Evolutionary conservation across 2,797 vertebrate genomes (phyloP).

Genomic region (Agapornis canus): DNA sequence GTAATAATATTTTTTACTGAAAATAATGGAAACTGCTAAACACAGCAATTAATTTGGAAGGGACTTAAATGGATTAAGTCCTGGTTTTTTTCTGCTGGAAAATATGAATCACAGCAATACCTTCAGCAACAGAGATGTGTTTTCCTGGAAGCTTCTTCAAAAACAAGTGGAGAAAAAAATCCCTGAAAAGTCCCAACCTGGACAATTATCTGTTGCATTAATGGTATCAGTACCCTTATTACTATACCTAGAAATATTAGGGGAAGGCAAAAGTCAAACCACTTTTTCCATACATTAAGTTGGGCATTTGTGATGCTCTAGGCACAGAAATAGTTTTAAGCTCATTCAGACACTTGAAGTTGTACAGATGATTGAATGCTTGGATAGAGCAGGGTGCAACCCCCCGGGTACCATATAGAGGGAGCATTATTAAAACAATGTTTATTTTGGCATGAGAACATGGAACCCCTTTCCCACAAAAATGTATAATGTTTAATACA

Average conservation of each 20-base stretch:
- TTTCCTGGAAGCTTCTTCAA: background rate
- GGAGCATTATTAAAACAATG: background rate
- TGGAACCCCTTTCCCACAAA: background rate
- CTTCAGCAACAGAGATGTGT: background rate
- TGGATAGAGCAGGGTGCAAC: background rate
- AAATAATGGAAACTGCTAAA: conserved; percentile 53
- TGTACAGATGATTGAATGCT: background rate
- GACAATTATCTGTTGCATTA: background rate
- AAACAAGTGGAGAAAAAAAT: background rate
- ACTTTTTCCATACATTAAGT: accelerated
- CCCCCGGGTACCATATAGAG: background rate
- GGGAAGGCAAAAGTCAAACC: background rate
- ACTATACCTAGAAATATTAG: background rate
- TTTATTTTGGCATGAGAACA: background rate
- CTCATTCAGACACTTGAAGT: background rate
- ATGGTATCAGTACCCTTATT: background rate
- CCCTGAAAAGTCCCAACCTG: background rate
- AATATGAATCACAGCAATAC: conserved; percentile 8
- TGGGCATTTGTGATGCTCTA: background rate
- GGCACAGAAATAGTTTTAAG: background rate
- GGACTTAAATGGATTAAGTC: background rate
- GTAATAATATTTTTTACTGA: conserved; percentile 26
- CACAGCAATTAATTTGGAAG: conserved; percentile 43
- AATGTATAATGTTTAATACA: background rate
- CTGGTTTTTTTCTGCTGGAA: background rate